Percentiles rank a stretch among this genome's conserved stretches.
These are phyloP conservation scores for Macroglossus sobrinus DNA, from an alignment of 2,113 vertebrate species.

Conservation along the genomic window DNA sequence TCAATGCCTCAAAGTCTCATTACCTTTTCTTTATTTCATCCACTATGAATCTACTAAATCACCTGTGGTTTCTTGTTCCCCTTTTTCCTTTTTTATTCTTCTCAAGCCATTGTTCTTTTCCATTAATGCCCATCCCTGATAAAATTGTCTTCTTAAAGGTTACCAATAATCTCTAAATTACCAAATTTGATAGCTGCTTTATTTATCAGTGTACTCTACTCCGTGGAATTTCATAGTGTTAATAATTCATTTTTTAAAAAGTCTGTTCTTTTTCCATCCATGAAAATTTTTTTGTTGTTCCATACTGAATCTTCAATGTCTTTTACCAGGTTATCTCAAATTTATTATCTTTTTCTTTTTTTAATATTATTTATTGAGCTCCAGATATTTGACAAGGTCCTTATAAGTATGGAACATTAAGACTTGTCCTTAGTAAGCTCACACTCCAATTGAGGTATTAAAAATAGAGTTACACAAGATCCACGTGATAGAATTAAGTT, in stretches of 20 bases:
- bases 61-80: neutral
- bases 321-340: neutral
- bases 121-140: neutral
- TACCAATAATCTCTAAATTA: neutral
- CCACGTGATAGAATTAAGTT: neutral
- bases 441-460: neutral
- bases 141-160: neutral
- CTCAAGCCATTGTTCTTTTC: neutral
- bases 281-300: neutral
- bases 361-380: neutral
- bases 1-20: neutral
- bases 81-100: neutral
- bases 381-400: neutral
- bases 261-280: neutral
- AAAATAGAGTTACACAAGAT: neutral
- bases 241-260: neutral
- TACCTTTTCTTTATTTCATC: neutral
- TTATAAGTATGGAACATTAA: neutral
- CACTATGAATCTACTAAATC: neutral
- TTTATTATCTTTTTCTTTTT: neutral
- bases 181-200: neutral
- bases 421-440: neutral
- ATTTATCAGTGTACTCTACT: neutral
- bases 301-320: neutral
- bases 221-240: neutral